Base-by-base conservation (phyloP, 2,888 invertebrate genomes). In the Eupeodes latifasciatus region DNA sequence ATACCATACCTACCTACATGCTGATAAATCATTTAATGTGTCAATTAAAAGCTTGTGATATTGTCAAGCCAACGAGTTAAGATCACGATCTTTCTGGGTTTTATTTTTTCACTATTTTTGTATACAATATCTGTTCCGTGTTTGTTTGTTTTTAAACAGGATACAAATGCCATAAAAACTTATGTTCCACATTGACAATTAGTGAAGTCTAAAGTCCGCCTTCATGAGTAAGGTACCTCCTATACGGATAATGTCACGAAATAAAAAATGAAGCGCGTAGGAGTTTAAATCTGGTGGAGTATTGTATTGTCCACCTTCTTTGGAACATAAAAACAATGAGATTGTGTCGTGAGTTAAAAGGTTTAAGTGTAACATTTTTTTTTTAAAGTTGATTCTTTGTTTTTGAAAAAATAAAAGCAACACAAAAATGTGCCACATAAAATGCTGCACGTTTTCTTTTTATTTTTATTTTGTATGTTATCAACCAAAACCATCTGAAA, bases 281-380 rank as follows among this genome's bases (percentile, higher is more conserved):
- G 81, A 55, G 81, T 47, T 27, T 59, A 1, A 11, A 10, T 12
- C 10, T 11, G 10, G 12, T 3, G 3, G 6, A 16, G 2, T 6
- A 55, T 11, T 14, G 27, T 53, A 55, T 44, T 76, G 62, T 81
- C 64, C 75, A 59, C 44, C 62, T 66, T 66, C 59, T 72, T 66
- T 76, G 72, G 59, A 47, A 66, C 64, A 72, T 49, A 71, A 80
- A 40, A 47, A 59, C 57, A 64, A 72, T 59, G 19, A 64, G 34
- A 64, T 57, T 64, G 66, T 85, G 81, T 74, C 85, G 85, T 85
- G 85, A 74, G 66, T 51, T 85, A 72, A 85, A 49, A 81, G 77
- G 61, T 72, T 77, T 72, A 77, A 61, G 53, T 74, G 61, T 34
- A 16, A n/a, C 12, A 12, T 69, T 53, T 57, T 34, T 79, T 40